Percentiles rank a stretch among this genome's conserved stretches.
Conservation (phyloP, 2,797 vertebrate species). For the Epinephelus malabaricus region DNA sequence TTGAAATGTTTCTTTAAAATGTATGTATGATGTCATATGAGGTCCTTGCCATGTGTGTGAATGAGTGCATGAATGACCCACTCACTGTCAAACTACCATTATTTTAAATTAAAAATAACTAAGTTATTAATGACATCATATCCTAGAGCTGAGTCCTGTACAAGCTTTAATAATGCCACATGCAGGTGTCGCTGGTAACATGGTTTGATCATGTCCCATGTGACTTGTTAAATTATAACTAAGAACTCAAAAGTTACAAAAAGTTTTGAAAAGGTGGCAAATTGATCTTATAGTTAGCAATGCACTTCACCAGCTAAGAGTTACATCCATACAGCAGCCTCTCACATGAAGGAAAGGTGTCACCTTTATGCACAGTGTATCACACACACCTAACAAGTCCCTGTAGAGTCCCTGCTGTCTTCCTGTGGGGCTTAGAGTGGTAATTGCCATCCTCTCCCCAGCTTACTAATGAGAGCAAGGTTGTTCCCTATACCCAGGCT, state of each 20-base stretch:
- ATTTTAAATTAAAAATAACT: not conserved
- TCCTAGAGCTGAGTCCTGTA: not conserved
- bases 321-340: constrained; percentile 11
- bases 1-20: constrained; percentile 17
- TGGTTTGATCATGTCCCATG: not conserved
- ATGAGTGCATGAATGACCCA: no score
- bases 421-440: constrained; percentile 60
- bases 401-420: constrained; percentile 52
- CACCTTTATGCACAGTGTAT: constrained; percentile 57
- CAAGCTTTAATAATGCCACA: not conserved
- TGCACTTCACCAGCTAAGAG: not conserved
- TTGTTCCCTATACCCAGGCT: constrained; percentile 59
- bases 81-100: no score
- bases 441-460: constrained; percentile 74
- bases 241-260: not conserved
- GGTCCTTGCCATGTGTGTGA: not conserved
- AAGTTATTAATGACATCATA: no score
- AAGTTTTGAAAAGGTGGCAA: no score
- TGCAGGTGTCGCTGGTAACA: not conserved
- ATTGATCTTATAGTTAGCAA: not conserved
- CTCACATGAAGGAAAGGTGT: constrained; percentile 29
- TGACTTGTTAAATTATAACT: not conserved
- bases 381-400: constrained; percentile 76
- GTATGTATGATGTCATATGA: constrained; percentile 1
- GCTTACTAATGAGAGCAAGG: constrained; percentile 78